Evolutionary conservation across 2,888 invertebrate genomes (phyloP), one percentile per base, ranked within the genome.

Genomic region (Falcaria lacertinaria): DNA sequence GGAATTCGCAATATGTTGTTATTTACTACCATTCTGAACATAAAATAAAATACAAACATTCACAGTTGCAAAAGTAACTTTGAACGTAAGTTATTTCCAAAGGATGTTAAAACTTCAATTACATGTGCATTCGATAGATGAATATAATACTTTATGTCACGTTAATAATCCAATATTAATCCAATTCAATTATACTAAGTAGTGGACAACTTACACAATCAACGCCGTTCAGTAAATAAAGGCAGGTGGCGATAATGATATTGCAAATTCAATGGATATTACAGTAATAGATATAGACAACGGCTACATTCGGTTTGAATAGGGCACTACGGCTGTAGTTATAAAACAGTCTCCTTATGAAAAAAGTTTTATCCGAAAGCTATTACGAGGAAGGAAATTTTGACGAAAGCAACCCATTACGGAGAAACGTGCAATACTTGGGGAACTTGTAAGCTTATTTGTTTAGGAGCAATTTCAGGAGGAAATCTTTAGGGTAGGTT

Each of bases 1-100:
- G 45, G 43, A 50, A 54, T 50, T 47, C 44, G 41, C 43, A 48
- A 50, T 50, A 47, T 41, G 42, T 15, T 28, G 19, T 22, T 34
- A 38, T 36, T 42, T 42, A 37, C 37, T 37, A 15, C 37, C 8
- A 37, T 22, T 37, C 7, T 22, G 14, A 37, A 37, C 37, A 37
- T 37, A 25, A 36, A 36, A 42, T 42, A 37, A 42, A 36, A 42
- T 36, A 36, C 13, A 36, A 37, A 22, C 37, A 14, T 25, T 19
- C 7, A 19, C 13, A 13, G 19, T 35, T 16, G 13, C 13, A n/a
- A 2, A 37, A 22, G 14, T 22, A 22, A 7, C 7, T 25, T 37
- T 28, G 28, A 28, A 8, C 11, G 28, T 11, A 28, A 1, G 3
- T 7, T 11, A 11, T 28, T 22, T 22, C 7, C 22, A 7, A 2